Evolutionary conservation across 2,888 invertebrate species (phyloP).

Genomic region (Dynastes hyllus): DNA sequence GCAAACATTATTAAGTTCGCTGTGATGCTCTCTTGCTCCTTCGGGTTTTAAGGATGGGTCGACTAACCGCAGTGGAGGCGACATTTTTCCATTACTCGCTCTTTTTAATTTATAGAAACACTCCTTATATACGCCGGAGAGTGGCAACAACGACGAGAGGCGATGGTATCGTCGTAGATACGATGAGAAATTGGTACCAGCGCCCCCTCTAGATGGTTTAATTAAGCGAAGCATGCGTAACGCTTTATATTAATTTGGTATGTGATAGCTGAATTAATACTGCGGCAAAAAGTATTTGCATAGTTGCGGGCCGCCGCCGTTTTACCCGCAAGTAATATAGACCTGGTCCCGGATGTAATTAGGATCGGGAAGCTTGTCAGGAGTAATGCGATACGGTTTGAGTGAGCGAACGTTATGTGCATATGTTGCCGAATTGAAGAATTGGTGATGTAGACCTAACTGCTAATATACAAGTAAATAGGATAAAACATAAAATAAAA

Average conservation of each 20-base stretch:
- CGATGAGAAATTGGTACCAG: slow-evolving; percentile 27
- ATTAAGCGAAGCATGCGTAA: slow-evolving; percentile 44
- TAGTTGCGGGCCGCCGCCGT: slow-evolving; percentile 38
- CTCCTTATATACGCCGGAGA: no score
- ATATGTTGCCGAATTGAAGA: background rate
- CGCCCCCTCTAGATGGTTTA: slow-evolving; percentile 29
- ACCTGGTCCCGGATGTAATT: slow-evolving; percentile 50
- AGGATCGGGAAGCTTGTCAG: slow-evolving; percentile 50
- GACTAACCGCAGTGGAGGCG: background rate
- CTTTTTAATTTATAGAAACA: slow-evolving; percentile 22
- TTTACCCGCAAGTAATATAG: slow-evolving; percentile 41
- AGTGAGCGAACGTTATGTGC: no score
- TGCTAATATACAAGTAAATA: no score
- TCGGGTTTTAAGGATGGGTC: background rate
- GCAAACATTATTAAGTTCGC: slow-evolving; percentile 20
- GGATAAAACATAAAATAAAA: no score
- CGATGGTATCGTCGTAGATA: no score
- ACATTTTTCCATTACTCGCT: slow-evolving; percentile 4
- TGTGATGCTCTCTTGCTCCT: background rate
- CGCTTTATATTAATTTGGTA: slow-evolving; percentile 38
- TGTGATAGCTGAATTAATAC: slow-evolving; percentile 43
- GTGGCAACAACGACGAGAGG: no score
- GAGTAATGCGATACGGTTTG: slow-evolving; percentile 32
- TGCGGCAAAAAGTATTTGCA: slow-evolving; percentile 48
- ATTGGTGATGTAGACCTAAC: no score